Evolutionary conservation across 2,888 invertebrate genomes (phyloP).

Genomic region (Osmoderma eremita): DNA sequence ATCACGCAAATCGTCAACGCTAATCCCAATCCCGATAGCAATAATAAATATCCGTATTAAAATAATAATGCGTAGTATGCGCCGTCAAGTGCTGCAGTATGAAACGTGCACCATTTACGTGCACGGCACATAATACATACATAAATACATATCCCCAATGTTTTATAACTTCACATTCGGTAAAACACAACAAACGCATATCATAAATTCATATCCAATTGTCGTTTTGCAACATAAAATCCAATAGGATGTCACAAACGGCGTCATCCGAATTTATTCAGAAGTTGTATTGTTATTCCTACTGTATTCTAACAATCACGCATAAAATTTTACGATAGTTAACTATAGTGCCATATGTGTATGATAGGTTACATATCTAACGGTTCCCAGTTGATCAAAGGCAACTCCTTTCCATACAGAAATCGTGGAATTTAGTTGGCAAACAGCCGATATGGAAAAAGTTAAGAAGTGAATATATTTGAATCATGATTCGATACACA

Average conservation of each 20-base stretch:
- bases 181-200: neutral
- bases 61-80: neutral
- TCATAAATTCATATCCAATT: conserved; percentile 7
- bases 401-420: neutral
- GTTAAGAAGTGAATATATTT: no score
- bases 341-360: conserved; percentile 23
- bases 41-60: neutral
- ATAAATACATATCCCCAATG: neutral
- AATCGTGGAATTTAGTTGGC: conserved; percentile 10
- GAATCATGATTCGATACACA: no score
- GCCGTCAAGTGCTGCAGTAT: neutral
- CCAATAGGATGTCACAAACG: conserved; percentile 28
- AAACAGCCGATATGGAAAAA: no score
- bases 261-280: conserved; percentile 19
- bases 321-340: conserved; percentile 28
- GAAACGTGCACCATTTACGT: neutral
- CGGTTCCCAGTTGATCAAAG: conserved; percentile 6
- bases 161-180: neutral
- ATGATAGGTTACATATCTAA: conserved; percentile 13
- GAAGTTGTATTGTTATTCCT: conserved; percentile 22
- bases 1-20: neutral
- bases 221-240: conserved; percentile 2
- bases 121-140: neutral
- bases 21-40: no score
- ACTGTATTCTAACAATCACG: conserved; percentile 22